Percentiles rank a stretch among this genome's conserved stretches.
Evolutionary conservation across 2,113 vertebrate species (phyloP).

Genomic region (Poeciliopsis turrubarensis): DNA sequence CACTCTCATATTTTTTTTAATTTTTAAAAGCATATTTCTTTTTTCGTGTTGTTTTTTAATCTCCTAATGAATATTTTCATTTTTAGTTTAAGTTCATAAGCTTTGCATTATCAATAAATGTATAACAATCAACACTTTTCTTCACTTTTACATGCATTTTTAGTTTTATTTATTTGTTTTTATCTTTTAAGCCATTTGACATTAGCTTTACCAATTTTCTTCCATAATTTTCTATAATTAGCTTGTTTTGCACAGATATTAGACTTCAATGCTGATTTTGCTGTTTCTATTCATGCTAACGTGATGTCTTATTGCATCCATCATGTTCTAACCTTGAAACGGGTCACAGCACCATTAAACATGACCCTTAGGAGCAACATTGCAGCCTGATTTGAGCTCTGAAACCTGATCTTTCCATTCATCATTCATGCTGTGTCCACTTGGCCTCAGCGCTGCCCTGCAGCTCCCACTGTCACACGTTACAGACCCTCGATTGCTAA

Average conservation of each 20-base stretch:
- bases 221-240: neutral
- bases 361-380: neutral
- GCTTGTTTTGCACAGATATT: neutral
- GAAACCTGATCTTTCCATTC: slow-evolving; percentile 48
- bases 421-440: slow-evolving; percentile 44
- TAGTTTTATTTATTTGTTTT: neutral
- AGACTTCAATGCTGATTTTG: neutral
- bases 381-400: slow-evolving; percentile 26
- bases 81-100: neutral
- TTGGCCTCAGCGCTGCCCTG: slow-evolving; percentile 17
- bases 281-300: neutral
- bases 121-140: neutral
- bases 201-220: too few species aligned
- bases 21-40: neutral
- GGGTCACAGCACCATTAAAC: neutral
- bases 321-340: neutral
- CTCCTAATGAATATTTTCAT: neutral
- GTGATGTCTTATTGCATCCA: neutral
- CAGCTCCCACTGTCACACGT: neutral
- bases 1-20: neutral
- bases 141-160: neutral
- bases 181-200: too few species aligned
- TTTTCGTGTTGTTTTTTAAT: neutral
- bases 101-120: neutral
- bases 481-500: slow-evolving; percentile 2